Evolutionary conservation across 2,113 vertebrate genomes (phyloP).

Genomic region (Rattus norvegicus): GRCr8 NC_086032.1:10857001-10857500

Average conservation of each 20-base stretch:
- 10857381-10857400: not conserved
- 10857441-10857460: not conserved
- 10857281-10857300: not conserved
- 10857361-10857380: not conserved
- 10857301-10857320: conserved; percentile 22
- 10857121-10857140: not conserved
- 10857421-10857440: not conserved
- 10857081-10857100: not conserved
- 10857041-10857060: not conserved
- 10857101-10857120: rapidly evolving
- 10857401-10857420: not conserved
- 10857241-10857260: not conserved
- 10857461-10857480: not conserved
- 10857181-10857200: not conserved
- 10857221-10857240: not conserved
- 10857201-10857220: not conserved
- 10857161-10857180: not conserved
- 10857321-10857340: not conserved
- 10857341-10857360: not conserved
- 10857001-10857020: not conserved
- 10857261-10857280: not conserved
- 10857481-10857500: not conserved
- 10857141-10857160: not conserved
- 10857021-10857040: not conserved
- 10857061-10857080: not conserved